Base-by-base conservation (phyloP, 2,888 invertebrate species). In the Halictus ligatus region DNA sequence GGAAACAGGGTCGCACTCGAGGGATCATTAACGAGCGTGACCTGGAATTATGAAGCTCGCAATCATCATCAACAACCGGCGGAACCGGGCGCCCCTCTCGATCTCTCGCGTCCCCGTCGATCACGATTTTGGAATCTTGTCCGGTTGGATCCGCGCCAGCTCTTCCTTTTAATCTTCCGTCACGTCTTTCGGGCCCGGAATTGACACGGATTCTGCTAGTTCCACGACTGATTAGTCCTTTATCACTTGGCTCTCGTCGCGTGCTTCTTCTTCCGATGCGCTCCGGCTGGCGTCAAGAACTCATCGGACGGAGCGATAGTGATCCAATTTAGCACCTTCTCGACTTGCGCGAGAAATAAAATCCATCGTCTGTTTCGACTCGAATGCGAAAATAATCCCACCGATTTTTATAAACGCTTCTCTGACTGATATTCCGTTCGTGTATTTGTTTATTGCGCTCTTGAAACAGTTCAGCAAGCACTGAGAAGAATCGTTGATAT, bases 21-120 rank as follows among this genome's bases (percentile, higher is more conserved):
- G 75, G 72, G 85, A 84, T 78, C 83, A 80, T 85, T 85, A 80
- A 85, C 80, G 77, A 85, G 76, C 83, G 25, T 71, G 83, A 84
- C 84, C 84, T 75, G 85, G 75, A 85, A 80, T 85, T 64, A 84
- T 71, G 77, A 85, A 58, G 80, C 54, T 43, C 58, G 50, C 60
- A 75, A 84, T 83, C 60, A 71, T 85, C 77, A 50, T 71, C 74
- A 48, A 64, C 76, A 76, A 71, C 43, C 15, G 35, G 35, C 18
- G 35, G 15, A 7, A 29, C 29, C 35, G 35, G 8, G 67, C 15
- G 2, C 35, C 35, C 8, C 8, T 67, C 15, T 67, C 35, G 7
- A n/a, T n/a, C n/a, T n/a, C 64, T 18, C 15, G 58, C 67, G 86
- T 71, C 76, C 76, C 46, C 74, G 35, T 58, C 71, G 75, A 79